Evolutionary conservation across 2,113 vertebrate genomes (phyloP).

Genomic region (Theristicus caerulescens): DNA sequence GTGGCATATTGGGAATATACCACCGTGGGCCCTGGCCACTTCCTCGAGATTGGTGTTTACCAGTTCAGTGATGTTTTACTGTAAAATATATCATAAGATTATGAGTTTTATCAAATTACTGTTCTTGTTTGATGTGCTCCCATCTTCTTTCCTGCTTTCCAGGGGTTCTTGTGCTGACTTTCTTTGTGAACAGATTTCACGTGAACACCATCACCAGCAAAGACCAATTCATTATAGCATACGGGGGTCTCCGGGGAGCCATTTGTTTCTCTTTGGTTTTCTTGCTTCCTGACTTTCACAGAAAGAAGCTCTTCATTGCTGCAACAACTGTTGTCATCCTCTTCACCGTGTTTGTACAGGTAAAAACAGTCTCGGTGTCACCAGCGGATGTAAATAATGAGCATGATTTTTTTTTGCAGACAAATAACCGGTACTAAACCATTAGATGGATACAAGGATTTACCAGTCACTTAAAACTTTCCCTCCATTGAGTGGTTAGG

Average conservation of each 20-base stretch:
- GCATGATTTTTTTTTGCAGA: background rate
- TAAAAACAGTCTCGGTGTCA: background rate
- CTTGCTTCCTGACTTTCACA: slow-evolving; percentile 81
- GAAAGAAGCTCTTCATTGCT: slow-evolving; percentile 85
- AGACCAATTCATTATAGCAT: slow-evolving; percentile 86
- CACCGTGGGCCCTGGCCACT: background rate
- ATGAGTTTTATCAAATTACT: background rate
- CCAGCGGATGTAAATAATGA: background rate
- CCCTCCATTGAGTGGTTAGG: too few relatives aligned
- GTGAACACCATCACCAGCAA: slow-evolving; percentile 79
- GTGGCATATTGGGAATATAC: fast-evolving
- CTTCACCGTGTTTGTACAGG: slow-evolving; percentile 86
- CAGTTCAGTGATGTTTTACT: background rate
- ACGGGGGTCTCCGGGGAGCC: slow-evolving; percentile 80
- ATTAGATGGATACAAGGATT: background rate
- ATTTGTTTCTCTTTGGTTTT: slow-evolving; percentile 87
- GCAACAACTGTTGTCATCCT: slow-evolving; percentile 85
- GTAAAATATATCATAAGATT: background rate
- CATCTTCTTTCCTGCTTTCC: background rate
- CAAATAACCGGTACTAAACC: background rate
- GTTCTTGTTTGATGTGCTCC: background rate
- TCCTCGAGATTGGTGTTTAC: background rate
- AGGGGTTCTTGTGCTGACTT: slow-evolving; percentile 83
- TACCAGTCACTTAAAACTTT: background rate
- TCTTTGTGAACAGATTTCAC: slow-evolving; percentile 80